A percentile compares a stretch with the other conserved stretches of the same genome.
These are phyloP conservation scores for Melanaphis sacchari DNA, from an alignment of 1,140 invertebrate genomes.

Conservation along the genomic window DNA sequence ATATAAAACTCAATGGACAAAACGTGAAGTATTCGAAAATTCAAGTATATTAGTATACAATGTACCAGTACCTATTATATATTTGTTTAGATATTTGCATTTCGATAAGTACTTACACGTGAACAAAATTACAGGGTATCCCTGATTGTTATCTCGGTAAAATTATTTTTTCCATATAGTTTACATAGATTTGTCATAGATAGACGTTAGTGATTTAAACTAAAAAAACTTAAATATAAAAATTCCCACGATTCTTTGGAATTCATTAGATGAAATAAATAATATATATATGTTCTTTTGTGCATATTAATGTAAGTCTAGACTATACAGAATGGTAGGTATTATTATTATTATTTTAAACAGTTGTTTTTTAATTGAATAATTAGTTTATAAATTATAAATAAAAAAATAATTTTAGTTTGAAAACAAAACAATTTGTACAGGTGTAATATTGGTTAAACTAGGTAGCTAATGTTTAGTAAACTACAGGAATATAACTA, in stretches of 20 bases:
- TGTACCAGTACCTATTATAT: neutral
- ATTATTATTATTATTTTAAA: neutral
- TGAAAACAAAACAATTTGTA: neutral
- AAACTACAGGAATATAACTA: neutral
- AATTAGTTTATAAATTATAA: neutral
- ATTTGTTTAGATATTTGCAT: constrained; percentile 26
- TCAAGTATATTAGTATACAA: neutral
- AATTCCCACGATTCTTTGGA: constrained; percentile 38
- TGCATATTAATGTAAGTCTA: neutral
- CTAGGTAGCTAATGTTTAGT: neutral
- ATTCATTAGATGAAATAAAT: neutral
- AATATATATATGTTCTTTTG: neutral
- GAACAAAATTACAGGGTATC: neutral
- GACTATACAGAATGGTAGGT: neutral
- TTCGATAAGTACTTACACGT: constrained; percentile 4
- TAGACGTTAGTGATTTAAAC: neutral
- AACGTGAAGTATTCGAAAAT: neutral
- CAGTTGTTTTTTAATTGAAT: neutral
- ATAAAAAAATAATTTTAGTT: neutral
- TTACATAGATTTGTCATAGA: constrained; percentile 15
- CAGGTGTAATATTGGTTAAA: neutral
- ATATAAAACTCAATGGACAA: neutral
- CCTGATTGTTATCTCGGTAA: constrained; percentile 2
- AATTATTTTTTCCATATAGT: neutral
- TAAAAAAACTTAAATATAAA: neutral